Percentiles rank a stretch among this genome's conserved stretches.
Evolutionary conservation across 2,797 vertebrate genomes (phyloP).

Genomic region (Spheniscus humboldti): DNA sequence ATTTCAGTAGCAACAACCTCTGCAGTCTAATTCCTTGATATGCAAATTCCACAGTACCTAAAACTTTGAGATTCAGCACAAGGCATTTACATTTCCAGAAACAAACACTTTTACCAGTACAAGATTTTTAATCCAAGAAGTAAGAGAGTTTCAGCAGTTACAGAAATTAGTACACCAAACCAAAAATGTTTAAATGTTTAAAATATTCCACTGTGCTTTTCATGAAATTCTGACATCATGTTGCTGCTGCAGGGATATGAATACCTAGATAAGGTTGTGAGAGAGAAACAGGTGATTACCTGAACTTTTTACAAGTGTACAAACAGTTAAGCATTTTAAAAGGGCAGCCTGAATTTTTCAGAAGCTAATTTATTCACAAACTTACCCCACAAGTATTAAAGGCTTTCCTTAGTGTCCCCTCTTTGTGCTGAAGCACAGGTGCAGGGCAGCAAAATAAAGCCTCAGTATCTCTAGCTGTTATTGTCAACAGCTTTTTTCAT

Average conservation of each 20-base stretch:
- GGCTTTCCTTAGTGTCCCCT: neutral
- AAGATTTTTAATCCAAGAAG: neutral
- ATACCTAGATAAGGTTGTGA: neutral
- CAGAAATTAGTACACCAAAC: neutral
- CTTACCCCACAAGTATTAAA: constrained; percentile 25
- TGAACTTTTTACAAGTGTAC: neutral
- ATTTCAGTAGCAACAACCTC: neutral
- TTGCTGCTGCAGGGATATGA: neutral
- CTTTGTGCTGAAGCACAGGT: neutral
- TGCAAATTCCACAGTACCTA: neutral
- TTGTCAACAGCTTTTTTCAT: neutral
- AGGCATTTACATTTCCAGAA: neutral
- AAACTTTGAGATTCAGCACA: neutral
- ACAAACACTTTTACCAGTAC: neutral
- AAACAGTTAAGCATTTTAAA: neutral
- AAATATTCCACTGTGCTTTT: neutral
- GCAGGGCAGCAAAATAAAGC: neutral
- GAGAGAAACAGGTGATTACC: neutral
- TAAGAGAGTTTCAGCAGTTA: neutral
- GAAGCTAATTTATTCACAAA: neutral
- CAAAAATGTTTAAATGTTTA: neutral
- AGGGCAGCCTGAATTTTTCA: neutral
- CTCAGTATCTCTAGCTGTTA: neutral
- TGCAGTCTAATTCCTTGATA: neutral
- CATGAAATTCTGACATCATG: neutral